Evolutionary conservation across 2,888 invertebrate species (phyloP), one percentile per base, ranked within the genome.

Genomic region (Campaea margaritaria): DNA sequence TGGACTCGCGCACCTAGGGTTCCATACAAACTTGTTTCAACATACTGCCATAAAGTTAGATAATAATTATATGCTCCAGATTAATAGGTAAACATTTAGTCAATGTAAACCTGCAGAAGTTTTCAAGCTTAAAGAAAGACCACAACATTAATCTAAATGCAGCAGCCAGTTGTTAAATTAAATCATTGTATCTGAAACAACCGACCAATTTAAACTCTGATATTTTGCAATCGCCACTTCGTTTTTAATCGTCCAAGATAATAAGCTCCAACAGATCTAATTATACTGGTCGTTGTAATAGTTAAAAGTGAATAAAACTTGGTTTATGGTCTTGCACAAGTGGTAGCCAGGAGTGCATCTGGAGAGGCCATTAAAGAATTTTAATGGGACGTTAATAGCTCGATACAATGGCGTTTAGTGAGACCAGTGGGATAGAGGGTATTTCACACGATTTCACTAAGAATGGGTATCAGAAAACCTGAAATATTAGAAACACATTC

Each of bases 281-380:
- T 21, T 28, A 34, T 16, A 16, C 51, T 51, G 51, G 51, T 21
- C 21, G 21, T 21, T 21, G 21, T 51, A 2, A 21, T 0, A 8
- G 28, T 21, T 10, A 21, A 50, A 67, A 57, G 72, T 68, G 61
- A 70, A 70, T 73, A 70, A 72, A 74, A 72, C 14, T 2, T 27
- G 56, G 49, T 65, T 71, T 70, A 75, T 69, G 64, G 56, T 57
- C 49, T 62, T 62, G 57, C 38, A 41, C 65, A 67, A 62, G 59
- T 62, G 48, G 47, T 54, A 58, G 15, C 10, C 31, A 42, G 42
- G 42, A 64, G 58, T 62, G 66, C 64, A 67, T 78, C 73, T 75
- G 70, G 69, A 58, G 64, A 52, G 55, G 68, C 68, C 48, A 69
- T 78, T 42, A 76, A 76, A 21, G 63, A 14, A 28, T 16, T 52